Evolutionary conservation across 2,797 vertebrate species (phyloP).

Genomic region (Bradypus variegatus): DNA sequence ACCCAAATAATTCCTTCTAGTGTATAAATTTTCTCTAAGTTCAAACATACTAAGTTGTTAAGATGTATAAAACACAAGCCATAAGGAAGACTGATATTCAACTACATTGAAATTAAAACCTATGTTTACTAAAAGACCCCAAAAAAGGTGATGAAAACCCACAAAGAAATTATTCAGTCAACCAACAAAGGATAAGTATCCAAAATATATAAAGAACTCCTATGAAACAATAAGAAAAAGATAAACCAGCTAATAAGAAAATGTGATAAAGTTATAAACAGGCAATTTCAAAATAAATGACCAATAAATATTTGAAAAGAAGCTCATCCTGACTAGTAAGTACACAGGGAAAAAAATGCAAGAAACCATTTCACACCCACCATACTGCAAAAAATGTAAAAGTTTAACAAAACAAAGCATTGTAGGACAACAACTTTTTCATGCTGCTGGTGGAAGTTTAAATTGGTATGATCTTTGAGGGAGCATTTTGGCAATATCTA

Average conservation of each 20-base stretch:
- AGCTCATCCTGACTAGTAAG: no score
- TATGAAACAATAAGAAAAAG: neutral
- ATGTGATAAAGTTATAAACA: neutral
- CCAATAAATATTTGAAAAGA: no score
- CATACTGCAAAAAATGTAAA: no score
- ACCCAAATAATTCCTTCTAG: neutral
- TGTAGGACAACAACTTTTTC: no score
- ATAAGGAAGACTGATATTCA: neutral
- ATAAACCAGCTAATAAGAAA: neutral
- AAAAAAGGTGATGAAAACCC: neutral
- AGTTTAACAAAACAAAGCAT: no score
- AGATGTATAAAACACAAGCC: neutral
- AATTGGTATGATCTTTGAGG: no score
- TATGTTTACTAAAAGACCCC: conserved; percentile 15
- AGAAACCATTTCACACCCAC: no score
- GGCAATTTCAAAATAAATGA: no score
- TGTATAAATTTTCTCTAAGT: neutral
- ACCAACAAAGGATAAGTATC: neutral
- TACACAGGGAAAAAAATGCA: no score
- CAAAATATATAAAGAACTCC: neutral
- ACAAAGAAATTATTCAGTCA: neutral
- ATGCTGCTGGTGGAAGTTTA: no score
- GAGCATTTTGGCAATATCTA: no score
- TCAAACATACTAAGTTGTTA: neutral
- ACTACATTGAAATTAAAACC: conserved; percentile 4